Evolutionary conservation across 2,113 vertebrate species (phyloP), one percentile per base, ranked within the genome.

Genomic region (Hyaena hyaena): DNA sequence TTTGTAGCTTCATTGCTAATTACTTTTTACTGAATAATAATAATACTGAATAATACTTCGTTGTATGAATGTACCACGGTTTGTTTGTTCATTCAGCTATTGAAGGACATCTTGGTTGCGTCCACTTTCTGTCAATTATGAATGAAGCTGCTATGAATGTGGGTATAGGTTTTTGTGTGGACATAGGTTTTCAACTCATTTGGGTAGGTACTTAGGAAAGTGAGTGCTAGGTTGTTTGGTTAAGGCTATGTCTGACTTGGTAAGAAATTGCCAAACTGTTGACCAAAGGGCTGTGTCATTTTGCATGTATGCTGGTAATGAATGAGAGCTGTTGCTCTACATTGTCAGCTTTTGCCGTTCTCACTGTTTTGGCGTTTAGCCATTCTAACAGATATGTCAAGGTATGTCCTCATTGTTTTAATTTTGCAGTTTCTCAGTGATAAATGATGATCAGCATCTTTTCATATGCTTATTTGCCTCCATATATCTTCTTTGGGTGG

Each of bases 1-100:
- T 68, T 77, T 68, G 68, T 84, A 21, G 89, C 50, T 89, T 96
- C 10, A 48, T 93, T 2, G 21, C 39, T 93, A 1, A 84, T 84
- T 88, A 76, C 39, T 74, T 68, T 93, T 95, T 73, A 14, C 35
- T 89, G 31, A 79, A 48, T 85, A 95, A 55, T 89, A 89, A 48
- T 85, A 95, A 55, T 73, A 14, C 35, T 89, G 31, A 79, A 48
- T 85, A 95, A 55, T 89, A 89, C 55, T 93, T 55, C 35, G 33
- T 39, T 80, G 53, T 93, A 33, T 90, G 89, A 73, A 21, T 85
- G 21, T 93, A 48, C 45, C 16, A 6, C 17, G 55, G 35, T 92
- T 92, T 88, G 35, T 92, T 92, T 87, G 88, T 74, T 5, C 19
- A 1, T 74, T 80, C 24, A 81, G 3, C 5, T 87, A 7, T 35